Evolutionary conservation across 2,113 vertebrate genomes (phyloP).

Genomic region (Benitochromis conjunctus): DNA sequence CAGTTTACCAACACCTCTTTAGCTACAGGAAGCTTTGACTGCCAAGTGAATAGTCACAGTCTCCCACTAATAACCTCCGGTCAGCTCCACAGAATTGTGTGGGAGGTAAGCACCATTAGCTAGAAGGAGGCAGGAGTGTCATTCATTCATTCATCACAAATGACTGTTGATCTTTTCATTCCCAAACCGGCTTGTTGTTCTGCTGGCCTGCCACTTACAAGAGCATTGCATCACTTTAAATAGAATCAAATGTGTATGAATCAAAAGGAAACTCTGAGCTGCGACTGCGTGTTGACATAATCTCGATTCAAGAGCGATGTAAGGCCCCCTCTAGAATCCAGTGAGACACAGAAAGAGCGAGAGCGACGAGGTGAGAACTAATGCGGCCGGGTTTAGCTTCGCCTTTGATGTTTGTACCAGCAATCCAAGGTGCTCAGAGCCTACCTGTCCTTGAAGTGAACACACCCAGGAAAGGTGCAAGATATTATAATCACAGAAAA

Average conservation of each 20-base stretch:
- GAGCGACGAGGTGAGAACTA: slow-evolving; percentile 32
- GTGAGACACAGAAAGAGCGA: neutral
- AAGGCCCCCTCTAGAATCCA: neutral
- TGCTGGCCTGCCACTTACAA: neutral
- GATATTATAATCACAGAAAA: slow-evolving; percentile 49
- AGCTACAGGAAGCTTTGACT: neutral
- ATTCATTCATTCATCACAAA: slow-evolving; percentile 10
- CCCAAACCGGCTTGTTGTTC: neutral
- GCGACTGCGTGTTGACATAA: slow-evolving; percentile 48
- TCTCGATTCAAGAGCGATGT: slow-evolving; percentile 52
- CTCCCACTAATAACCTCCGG: slow-evolving; percentile 16
- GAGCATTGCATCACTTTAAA: slow-evolving; percentile 38
- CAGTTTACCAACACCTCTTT: slow-evolving; percentile 2
- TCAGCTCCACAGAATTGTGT: neutral
- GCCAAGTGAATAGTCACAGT: neutral
- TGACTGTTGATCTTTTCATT: slow-evolving; percentile 9
- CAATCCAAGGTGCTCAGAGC: slow-evolving; percentile 57
- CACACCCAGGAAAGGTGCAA: slow-evolving; percentile 26
- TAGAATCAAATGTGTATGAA: slow-evolving; percentile 54
- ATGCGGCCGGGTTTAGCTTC: slow-evolving; percentile 50
- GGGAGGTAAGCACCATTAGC: slow-evolving; percentile 1
- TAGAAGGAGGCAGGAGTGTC: neutral
- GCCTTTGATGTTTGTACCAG: slow-evolving; percentile 64
- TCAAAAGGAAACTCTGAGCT: slow-evolving; percentile 42
- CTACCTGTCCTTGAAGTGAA: slow-evolving; percentile 65